A percentile compares a stretch with the other conserved stretches of the same genome.
Evolutionary conservation across 1,140 invertebrate species (phyloP).

Genomic region (Diorhabda sublineata): DNA sequence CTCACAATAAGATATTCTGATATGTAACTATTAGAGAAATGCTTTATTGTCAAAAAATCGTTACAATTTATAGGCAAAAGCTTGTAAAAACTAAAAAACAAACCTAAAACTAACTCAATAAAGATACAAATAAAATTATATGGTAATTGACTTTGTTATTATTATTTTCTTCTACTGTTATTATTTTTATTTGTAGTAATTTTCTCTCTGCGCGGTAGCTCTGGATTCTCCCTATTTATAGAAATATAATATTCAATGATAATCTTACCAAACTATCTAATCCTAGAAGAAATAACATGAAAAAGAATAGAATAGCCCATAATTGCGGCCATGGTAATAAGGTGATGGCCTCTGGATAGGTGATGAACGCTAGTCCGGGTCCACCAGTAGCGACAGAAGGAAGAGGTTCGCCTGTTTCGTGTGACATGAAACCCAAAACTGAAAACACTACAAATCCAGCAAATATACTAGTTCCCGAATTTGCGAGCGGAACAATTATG

Average conservation of each 20-base stretch:
- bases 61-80: too few relatives aligned
- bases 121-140: too few relatives aligned
- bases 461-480: constrained; percentile 86
- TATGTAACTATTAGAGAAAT: too few relatives aligned
- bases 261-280: constrained; percentile 82
- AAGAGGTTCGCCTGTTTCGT: constrained; percentile 76
- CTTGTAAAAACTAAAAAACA: too few relatives aligned
- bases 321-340: constrained; percentile 83
- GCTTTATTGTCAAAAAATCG: too few relatives aligned
- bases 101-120: too few relatives aligned
- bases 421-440: constrained; percentile 87
- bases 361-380: constrained; percentile 85
- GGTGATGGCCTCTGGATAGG: constrained; percentile 86
- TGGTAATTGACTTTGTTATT: too few relatives aligned
- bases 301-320: constrained; percentile 88
- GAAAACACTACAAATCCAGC: constrained; percentile 93
- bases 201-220: too few relatives aligned
- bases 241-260: constrained; percentile 4
- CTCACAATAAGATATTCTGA: too few relatives aligned
- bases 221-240: not conserved
- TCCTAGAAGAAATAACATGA: constrained; percentile 90
- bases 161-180: too few relatives aligned
- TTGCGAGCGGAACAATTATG: constrained; percentile 68
- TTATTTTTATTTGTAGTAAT: too few relatives aligned
- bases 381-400: constrained; percentile 84